Conservation (phyloP, 2,888 invertebrate genomes). For the Hydriomena furcata region DNA sequence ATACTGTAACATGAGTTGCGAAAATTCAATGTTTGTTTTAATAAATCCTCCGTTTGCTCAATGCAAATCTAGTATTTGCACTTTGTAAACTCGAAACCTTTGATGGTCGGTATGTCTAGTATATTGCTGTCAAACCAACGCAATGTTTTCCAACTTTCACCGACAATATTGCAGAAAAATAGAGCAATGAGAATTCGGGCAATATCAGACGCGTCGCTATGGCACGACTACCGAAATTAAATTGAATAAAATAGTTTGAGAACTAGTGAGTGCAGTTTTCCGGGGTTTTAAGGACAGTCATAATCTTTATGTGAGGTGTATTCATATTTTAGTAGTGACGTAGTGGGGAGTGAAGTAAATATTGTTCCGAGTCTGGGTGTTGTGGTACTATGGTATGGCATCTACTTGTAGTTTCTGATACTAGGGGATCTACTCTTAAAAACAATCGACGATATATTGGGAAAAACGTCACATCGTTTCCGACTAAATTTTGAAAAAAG, state of each 20-base stretch:
- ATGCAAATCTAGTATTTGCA: conserved; percentile 10
- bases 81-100: conserved; percentile 20
- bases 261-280: conserved; percentile 28
- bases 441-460: too few relatives aligned
- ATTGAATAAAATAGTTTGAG: conserved; percentile 52
- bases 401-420: too few relatives aligned
- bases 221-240: conserved; percentile 45
- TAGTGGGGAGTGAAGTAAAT: too few relatives aligned
- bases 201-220: conserved; percentile 23
- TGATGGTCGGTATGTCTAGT: conserved; percentile 16
- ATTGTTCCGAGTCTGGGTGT: too few relatives aligned
- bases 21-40: background rate
- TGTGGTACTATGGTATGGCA: too few relatives aligned
- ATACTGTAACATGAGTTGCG: background rate
- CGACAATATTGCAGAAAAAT: conserved; percentile 21
- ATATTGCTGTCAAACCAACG: conserved; percentile 14
- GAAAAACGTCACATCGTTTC: too few relatives aligned
- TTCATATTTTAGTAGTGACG: too few relatives aligned
- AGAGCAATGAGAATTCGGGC: conserved; percentile 17
- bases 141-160: conserved; percentile 20
- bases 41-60: conserved; percentile 4
- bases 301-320: too few relatives aligned
- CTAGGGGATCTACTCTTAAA: too few relatives aligned
- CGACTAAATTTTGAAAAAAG: too few relatives aligned
- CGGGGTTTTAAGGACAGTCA: background rate